phyloP scores from a whole-genome alignment of 2,797 vertebrate genomes.

The Scyliorhinus canicula region DNA sequence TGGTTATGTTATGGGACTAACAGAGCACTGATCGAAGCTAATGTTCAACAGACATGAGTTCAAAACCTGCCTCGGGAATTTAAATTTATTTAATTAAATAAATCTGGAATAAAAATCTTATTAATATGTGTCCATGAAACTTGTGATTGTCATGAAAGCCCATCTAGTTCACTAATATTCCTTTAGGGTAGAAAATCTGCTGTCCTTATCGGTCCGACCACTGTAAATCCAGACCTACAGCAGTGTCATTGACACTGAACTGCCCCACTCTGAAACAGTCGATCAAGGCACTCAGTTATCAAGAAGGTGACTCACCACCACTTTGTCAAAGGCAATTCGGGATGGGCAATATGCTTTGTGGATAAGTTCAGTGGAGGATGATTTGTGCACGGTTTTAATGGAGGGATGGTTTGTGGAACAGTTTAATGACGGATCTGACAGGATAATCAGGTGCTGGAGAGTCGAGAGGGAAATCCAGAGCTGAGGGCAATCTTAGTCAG shows the following conservation, averaged over 20 bases:
- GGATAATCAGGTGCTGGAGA: neutral
- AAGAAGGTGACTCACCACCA: neutral
- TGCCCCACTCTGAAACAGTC: neutral
- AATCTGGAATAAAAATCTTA: neutral
- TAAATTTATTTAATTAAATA: neutral
- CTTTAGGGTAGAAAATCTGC: too few species aligned
- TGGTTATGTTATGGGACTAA: neutral
- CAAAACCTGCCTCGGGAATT: neutral
- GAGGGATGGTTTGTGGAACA: neutral
- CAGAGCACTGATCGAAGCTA: neutral
- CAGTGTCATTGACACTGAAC: neutral
- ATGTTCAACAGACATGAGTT: neutral
- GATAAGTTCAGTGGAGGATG: too few species aligned
- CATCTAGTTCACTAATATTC: neutral
- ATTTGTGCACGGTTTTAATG: neutral
- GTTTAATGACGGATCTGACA: neutral
- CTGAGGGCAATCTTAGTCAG: too few species aligned
- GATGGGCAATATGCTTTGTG: neutral
- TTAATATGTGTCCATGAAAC: neutral
- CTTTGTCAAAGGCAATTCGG: neutral
- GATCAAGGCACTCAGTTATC: neutral
- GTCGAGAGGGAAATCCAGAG: neutral
- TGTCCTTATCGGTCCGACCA: neutral
- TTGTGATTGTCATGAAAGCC: too few species aligned
- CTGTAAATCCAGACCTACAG: neutral